A percentile compares a stretch with the other conserved stretches of the same genome.
Evolutionary conservation across 2,113 vertebrate genomes (phyloP).

Genomic region (Hassar affinis): DNA sequence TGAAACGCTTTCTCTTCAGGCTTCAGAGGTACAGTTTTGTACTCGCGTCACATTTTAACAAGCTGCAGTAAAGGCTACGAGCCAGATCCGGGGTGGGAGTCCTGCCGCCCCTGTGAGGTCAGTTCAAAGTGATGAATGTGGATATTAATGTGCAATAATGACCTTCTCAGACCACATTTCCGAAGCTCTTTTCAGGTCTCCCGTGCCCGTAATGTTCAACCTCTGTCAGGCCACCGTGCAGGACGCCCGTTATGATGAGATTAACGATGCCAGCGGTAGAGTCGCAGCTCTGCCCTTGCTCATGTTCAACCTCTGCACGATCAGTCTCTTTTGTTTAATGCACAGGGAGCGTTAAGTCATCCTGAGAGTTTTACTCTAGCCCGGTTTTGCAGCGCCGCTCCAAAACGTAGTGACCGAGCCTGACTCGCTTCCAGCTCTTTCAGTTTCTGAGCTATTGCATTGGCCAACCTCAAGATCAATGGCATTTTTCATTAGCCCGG

Average conservation of each 20-base stretch:
- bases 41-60: slow-evolving; percentile 27
- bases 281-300: slow-evolving; percentile 39
- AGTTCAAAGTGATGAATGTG: slow-evolving; percentile 60
- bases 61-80: slow-evolving; percentile 34
- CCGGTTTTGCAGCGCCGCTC: neutral
- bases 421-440: slow-evolving; percentile 51
- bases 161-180: slow-evolving; percentile 53
- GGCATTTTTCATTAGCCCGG: slow-evolving; percentile 63
- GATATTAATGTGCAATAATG: slow-evolving; percentile 68
- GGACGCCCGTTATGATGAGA: slow-evolving; percentile 46
- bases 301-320: slow-evolving; percentile 29
- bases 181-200: slow-evolving; percentile 48
- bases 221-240: slow-evolving; percentile 43
- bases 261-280: slow-evolving; percentile 40
- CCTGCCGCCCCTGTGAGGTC: slow-evolving; percentile 55
- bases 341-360: slow-evolving; percentile 27
- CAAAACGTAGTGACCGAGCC: slow-evolving; percentile 33
- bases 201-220: slow-evolving; percentile 29
- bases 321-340: slow-evolving; percentile 35
- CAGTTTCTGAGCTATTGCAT: slow-evolving; percentile 65
- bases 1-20: neutral
- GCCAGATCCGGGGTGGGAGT: slow-evolving; percentile 33
- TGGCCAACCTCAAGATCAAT: slow-evolving; percentile 58
- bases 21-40: slow-evolving; percentile 26
- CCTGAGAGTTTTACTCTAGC: slow-evolving; percentile 17